phyloP scores from a whole-genome alignment of 2,797 vertebrate species.

The Eleutherodactylus coqui region DNA sequence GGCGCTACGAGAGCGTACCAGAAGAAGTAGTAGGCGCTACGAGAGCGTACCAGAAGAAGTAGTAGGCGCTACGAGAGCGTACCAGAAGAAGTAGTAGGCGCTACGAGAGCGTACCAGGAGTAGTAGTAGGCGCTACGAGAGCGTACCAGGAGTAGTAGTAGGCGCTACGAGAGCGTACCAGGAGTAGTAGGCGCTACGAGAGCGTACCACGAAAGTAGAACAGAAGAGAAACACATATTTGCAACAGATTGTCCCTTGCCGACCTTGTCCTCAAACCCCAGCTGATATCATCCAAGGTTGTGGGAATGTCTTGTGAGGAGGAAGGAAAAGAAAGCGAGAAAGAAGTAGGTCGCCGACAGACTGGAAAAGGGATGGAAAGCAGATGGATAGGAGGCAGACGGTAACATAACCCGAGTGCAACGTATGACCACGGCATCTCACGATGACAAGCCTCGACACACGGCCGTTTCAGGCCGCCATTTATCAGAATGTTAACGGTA shows the following conservation, averaged over 20 bases:
- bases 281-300: constrained; percentile 39
- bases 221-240: not conserved
- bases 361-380: constrained; percentile 41
- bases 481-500: not conserved
- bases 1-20: not conserved
- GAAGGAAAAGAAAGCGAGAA: not conserved
- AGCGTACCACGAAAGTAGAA: no score
- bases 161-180: not conserved
- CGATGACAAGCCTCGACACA: not conserved
- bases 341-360: constrained; percentile 49
- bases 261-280: constrained; percentile 33
- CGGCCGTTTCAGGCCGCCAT: not conserved
- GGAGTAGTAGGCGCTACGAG: not conserved
- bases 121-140: not conserved
- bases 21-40: not conserved
- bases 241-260: not conserved
- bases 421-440: not conserved
- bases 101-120: not conserved
- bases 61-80: not conserved
- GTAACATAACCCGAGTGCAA: not conserved
- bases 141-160: not conserved
- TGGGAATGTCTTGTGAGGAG: constrained; percentile 36
- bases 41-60: not conserved
- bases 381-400: constrained; percentile 39
- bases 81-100: not conserved